A percentile compares a stretch with the other conserved stretches of the same genome.
These are phyloP conservation scores for Hirtodrosophila alboralis DNA, from an alignment of 2,888 invertebrate species.

Conservation along the genomic window DNA sequence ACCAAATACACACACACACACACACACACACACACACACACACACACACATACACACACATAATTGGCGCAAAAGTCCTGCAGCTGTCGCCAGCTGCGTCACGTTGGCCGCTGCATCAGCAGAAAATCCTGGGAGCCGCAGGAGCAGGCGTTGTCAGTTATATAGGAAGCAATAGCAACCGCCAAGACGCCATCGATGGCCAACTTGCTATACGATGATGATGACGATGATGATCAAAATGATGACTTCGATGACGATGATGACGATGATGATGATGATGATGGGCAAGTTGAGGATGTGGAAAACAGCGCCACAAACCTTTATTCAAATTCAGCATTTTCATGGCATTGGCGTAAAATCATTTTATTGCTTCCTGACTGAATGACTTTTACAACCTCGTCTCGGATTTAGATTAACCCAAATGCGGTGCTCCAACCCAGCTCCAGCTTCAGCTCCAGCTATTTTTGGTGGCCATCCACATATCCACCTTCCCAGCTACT, in stretches of 20 bases:
- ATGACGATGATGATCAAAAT: constrained; percentile 15
- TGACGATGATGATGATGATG: constrained; percentile 19
- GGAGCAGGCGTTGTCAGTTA: constrained; percentile 11
- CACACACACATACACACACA: constrained; percentile 34
- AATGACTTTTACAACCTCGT: constrained; percentile 75
- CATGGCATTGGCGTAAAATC: constrained; percentile 77
- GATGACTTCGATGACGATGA: constrained; percentile 8
- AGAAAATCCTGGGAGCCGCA: constrained; percentile 46
- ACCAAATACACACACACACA: constrained; percentile 18
- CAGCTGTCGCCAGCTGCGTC: constrained; percentile 73
- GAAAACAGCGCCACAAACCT: constrained; percentile 61
- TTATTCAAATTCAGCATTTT: constrained; percentile 79
- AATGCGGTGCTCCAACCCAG: constrained; percentile 61
- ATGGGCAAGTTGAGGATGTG: constrained; percentile 37
- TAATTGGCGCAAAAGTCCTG: constrained; percentile 69
- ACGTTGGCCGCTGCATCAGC: constrained; percentile 68
- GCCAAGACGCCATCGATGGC: constrained; percentile 66
- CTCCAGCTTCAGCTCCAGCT: too few species aligned
- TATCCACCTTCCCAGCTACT: constrained; percentile 4
- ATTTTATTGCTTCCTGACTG: constrained; percentile 78
- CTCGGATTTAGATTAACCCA: constrained; percentile 72
- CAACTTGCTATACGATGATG: constrained; percentile 22
- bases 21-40: constrained; percentile 1
- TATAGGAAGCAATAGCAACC: constrained; percentile 33
- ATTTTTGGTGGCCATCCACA: constrained; percentile 29